phyloP scores from a whole-genome alignment of 1,140 invertebrate genomes.

The Pygmarrhopalites habei region DNA sequence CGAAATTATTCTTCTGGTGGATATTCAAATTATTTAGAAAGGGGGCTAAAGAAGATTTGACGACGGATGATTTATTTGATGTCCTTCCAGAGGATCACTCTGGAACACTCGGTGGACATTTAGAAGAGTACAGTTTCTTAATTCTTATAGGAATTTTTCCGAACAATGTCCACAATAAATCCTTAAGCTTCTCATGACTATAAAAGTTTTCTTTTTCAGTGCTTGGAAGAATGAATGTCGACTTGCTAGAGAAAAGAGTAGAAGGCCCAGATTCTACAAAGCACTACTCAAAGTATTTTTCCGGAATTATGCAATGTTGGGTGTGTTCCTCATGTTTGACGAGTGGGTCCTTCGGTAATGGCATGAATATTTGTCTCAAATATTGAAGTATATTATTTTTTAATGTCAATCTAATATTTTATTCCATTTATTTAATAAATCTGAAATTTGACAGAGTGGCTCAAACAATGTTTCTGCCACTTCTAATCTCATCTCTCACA shows the following conservation, averaged over 20 bases:
- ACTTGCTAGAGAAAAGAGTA: neutral
- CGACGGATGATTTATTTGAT: slow-evolving; percentile 52
- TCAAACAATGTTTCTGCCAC: slow-evolving; percentile 30
- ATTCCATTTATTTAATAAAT: slow-evolving; percentile 6
- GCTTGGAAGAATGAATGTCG: neutral
- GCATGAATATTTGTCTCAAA: neutral
- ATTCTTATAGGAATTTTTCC: neutral
- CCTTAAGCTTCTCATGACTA: neutral
- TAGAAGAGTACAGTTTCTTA: slow-evolving; percentile 48
- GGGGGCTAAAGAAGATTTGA: slow-evolving; percentile 51
- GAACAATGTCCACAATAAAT: neutral
- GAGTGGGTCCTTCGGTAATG: slow-evolving; percentile 25
- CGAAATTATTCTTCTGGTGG: slow-evolving; percentile 47
- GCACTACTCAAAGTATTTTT: neutral
- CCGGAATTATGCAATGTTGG: slow-evolving; percentile 33
- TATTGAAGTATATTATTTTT: neutral
- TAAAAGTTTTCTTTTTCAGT: neutral
- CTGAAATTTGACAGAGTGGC: slow-evolving; percentile 20
- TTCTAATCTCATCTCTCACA: slow-evolving; percentile 21
- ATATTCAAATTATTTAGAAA: slow-evolving; percentile 50
- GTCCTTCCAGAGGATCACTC: slow-evolving; percentile 50
- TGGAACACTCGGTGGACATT: slow-evolving; percentile 46
- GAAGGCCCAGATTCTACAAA: neutral
- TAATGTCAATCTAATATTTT: neutral
- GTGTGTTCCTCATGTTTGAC: neutral